Evolutionary conservation across 2,113 vertebrate species (phyloP).

Genomic region (Sinocyclocheilus rhinocerous): DNA sequence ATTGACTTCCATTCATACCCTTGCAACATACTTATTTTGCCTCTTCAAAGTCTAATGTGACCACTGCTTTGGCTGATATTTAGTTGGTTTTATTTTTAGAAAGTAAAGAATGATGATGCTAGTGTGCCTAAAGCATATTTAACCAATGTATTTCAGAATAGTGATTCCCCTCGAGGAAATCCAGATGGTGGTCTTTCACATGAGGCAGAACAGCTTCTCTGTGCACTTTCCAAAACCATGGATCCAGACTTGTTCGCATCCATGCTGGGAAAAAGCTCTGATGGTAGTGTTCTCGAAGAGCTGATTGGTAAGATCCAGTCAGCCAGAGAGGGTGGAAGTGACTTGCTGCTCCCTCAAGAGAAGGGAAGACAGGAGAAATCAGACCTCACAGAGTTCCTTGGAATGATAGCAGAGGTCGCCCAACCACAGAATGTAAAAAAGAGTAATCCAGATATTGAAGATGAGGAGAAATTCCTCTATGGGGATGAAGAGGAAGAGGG

Average conservation of each 20-base stretch:
- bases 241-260: conserved; percentile 69
- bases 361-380: conserved; percentile 79
- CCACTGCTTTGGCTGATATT: background rate
- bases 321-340: conserved; percentile 55
- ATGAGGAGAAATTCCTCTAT: conserved; percentile 96
- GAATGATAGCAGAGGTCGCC: conserved; percentile 75
- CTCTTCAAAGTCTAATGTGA: background rate
- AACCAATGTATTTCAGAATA: conserved; percentile 59
- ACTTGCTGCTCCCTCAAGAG: conserved; percentile 77
- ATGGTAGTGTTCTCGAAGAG: conserved; percentile 64
- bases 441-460: conserved; percentile 86
- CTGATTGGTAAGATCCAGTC: conserved; percentile 70
- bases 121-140: background rate
- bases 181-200: conserved; percentile 72
- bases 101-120: background rate
- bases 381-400: conserved; percentile 84
- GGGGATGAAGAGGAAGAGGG: conserved; percentile 74
- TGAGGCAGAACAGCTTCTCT: conserved; percentile 81
- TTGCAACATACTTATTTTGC: no score
- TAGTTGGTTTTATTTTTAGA: background rate
- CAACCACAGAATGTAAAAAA: conserved; percentile 72
- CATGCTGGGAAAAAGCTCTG: conserved; percentile 71
- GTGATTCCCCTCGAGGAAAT: conserved; percentile 67
- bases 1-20: background rate
- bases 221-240: conserved; percentile 71